These are phyloP conservation scores for Scarus forsteni DNA, from an alignment of 2,797 vertebrate genomes.

Conservation along the genomic window DNA sequence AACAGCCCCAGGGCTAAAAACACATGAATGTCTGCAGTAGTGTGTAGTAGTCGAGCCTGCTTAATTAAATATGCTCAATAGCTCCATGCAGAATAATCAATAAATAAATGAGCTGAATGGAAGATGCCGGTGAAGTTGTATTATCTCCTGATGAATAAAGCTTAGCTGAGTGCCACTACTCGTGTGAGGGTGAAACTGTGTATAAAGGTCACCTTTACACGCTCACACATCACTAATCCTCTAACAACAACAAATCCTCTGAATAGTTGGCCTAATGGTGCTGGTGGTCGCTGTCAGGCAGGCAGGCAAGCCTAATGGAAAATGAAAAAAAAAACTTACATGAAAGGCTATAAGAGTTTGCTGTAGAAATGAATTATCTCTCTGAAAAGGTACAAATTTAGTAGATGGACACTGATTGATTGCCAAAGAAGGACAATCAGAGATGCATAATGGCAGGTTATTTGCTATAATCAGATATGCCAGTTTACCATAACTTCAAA, in stretches of 20 bases:
- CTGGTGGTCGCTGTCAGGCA: conserved; percentile 32
- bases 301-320: conserved; percentile 11
- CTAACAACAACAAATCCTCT: conserved; percentile 71
- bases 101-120: background rate
- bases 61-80: background rate
- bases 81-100: background rate
- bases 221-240: conserved; percentile 72
- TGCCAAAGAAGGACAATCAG: too few species aligned
- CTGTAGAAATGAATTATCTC: too few species aligned
- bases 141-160: background rate
- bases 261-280: conserved; percentile 44
- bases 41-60: background rate
- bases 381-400: too few species aligned
- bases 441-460: too few species aligned
- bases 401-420: too few species aligned
- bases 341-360: too few species aligned
- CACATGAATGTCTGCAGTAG: background rate
- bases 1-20: background rate
- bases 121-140: background rate
- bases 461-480: too few species aligned
- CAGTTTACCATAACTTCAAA: too few species aligned
- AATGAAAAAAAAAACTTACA: background rate
- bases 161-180: conserved; percentile 17
- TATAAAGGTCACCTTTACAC: conserved; percentile 84
- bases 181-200: conserved; percentile 67